A percentile compares a stretch with the other conserved stretches of the same genome.
These are phyloP conservation scores for Zaprionus kolodkinae DNA, from an alignment of 1,140 invertebrate genomes.

Conservation along the genomic window DNA sequence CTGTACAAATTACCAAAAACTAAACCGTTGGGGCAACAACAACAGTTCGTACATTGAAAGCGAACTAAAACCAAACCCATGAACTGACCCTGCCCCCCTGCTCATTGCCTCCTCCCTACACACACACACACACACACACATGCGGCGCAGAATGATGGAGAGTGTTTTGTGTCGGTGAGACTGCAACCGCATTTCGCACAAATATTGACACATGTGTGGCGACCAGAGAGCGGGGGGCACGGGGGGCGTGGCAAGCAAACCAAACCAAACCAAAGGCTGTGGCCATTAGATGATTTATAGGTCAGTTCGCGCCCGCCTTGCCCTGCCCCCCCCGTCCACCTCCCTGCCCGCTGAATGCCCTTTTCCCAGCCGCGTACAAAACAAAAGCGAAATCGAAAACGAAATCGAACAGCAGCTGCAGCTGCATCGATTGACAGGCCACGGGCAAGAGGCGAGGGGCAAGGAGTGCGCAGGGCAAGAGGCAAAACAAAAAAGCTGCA, in stretches of 20 bases:
- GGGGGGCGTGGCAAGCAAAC: conserved; percentile 17
- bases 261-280: conserved; percentile 55
- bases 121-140: neutral
- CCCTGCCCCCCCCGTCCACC: neutral
- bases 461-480: neutral
- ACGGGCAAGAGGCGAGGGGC: neutral
- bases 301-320: conserved; percentile 47
- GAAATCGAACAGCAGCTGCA: conserved; percentile 61
- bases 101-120: too few species aligned
- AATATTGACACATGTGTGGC: conserved; percentile 76
- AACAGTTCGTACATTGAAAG: conserved; percentile 42
- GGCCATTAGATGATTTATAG: conserved; percentile 81
- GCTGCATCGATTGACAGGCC: conserved; percentile 66
- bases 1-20: conserved; percentile 38
- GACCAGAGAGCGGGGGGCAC: neutral
- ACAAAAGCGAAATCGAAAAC: conserved; percentile 61
- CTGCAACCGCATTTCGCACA: conserved; percentile 79
- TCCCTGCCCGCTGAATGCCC: neutral
- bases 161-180: conserved; percentile 73
- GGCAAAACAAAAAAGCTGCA: neutral
- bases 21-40: conserved; percentile 18
- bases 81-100: neutral
- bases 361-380: conserved; percentile 36
- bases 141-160: conserved; percentile 56
- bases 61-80: conserved; percentile 53